Conservation (phyloP, 1,140 invertebrate genomes). For the honey bee (Apis mellifera) region DNA sequence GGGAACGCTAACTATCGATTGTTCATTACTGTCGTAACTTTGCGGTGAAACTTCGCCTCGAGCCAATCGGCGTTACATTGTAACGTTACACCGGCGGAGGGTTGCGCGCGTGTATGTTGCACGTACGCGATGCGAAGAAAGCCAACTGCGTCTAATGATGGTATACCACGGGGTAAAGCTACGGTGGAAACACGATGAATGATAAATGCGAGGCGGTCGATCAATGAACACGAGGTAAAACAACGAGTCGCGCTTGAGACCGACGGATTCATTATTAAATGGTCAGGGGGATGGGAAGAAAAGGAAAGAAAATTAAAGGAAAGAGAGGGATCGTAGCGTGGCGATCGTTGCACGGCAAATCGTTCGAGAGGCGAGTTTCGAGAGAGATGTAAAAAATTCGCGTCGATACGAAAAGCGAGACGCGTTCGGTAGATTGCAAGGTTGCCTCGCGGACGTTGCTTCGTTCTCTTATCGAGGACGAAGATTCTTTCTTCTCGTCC, state of each 20-base stretch:
- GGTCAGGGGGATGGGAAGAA: too few species aligned
- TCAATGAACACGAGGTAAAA: neutral
- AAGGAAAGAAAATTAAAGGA: too few species aligned
- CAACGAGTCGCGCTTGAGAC: too few species aligned
- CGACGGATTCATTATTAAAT: neutral
- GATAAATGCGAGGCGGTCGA: conserved; percentile 29
- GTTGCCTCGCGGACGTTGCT: neutral
- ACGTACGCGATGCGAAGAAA: conserved; percentile 32
- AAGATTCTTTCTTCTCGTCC: conserved; percentile 45
- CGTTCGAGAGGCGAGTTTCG: too few species aligned
- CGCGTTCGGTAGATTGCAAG: conserved; percentile 44
- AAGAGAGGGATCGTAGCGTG: too few species aligned
- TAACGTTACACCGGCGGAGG: conserved; percentile 5
- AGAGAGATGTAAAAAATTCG: neutral
- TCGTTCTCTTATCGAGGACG: conserved; percentile 41
- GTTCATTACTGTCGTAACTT: conserved; percentile 59
- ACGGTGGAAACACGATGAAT: conserved; percentile 44
- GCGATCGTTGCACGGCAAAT: neutral
- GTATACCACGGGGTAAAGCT: conserved; percentile 23
- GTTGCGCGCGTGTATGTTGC: too few species aligned
- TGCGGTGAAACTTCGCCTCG: conserved; percentile 45
- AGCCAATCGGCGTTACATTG: conserved; percentile 51
- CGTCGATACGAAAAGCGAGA: neutral
- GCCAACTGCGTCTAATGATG: conserved; percentile 52
- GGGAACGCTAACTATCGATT: conserved; percentile 44